These are phyloP conservation scores for Promerops cafer DNA, from an alignment of 2,113 vertebrate genomes.

Conservation along the genomic window DNA sequence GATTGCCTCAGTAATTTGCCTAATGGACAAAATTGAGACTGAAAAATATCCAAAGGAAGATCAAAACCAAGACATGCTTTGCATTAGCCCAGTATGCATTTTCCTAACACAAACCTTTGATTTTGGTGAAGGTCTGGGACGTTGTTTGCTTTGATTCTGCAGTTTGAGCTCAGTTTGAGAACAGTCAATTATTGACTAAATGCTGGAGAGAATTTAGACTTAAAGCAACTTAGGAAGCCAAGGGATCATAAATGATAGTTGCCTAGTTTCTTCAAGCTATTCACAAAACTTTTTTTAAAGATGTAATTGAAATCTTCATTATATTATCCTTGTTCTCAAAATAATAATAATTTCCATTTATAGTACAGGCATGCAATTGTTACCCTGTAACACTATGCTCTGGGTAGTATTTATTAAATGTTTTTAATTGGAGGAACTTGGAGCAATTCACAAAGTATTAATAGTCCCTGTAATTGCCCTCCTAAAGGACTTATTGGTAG, in stretches of 20 bases:
- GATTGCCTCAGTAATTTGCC: background rate
- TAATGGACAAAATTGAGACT: background rate
- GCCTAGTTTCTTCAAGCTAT: background rate
- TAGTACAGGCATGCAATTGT: background rate
- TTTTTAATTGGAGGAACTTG: background rate
- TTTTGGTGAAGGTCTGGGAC: background rate
- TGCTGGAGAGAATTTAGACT: background rate
- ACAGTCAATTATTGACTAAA: background rate
- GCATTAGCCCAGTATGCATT: background rate
- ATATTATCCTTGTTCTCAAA: background rate
- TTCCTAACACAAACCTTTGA: background rate
- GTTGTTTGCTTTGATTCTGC: background rate
- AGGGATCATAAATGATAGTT: background rate
- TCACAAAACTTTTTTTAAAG: background rate
- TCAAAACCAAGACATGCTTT: background rate
- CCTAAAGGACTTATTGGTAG: background rate
- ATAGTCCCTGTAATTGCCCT: background rate
- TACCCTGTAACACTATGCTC: background rate
- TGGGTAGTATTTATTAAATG: background rate
- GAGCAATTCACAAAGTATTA: background rate
- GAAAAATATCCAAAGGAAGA: background rate
- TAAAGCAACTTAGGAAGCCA: background rate
- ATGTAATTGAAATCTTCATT: background rate
- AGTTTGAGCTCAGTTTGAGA: background rate
- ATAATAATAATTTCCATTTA: background rate